Evolutionary conservation across 1,140 invertebrate genomes (phyloP).

Genomic region (Drosophila sulfurigaster): DNA sequence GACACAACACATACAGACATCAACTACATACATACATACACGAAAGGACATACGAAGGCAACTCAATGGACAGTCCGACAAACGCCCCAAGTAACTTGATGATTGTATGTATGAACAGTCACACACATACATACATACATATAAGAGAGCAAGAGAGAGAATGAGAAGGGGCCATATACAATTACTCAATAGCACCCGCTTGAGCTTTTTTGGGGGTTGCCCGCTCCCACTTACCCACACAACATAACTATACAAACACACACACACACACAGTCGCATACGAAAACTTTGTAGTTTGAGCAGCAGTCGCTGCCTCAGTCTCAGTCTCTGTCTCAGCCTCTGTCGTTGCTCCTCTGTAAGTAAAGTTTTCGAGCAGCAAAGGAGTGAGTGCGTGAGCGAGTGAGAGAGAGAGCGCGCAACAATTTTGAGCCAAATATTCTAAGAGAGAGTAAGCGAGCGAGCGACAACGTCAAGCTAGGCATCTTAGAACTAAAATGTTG

Average conservation of each 20-base stretch:
- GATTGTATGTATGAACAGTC: slow-evolving; percentile 60
- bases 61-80: slow-evolving; percentile 73
- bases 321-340: slow-evolving; percentile 20
- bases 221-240: slow-evolving; percentile 39
- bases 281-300: slow-evolving; percentile 64
- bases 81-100: slow-evolving; percentile 73
- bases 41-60: slow-evolving; percentile 77
- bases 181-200: slow-evolving; percentile 78
- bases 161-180: slow-evolving; percentile 57
- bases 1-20: slow-evolving; percentile 25
- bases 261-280: slow-evolving; percentile 40
- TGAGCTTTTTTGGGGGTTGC: slow-evolving; percentile 78
- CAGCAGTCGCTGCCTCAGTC: slow-evolving; percentile 32
- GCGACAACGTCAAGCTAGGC: slow-evolving; percentile 33
- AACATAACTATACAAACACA: slow-evolving; percentile 58
- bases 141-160: slow-evolving; percentile 19
- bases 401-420: slow-evolving; percentile 49
- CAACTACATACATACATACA: slow-evolving; percentile 12
- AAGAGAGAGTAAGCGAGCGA: slow-evolving; percentile 23
- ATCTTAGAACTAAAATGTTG: slow-evolving; percentile 79
- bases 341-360: slow-evolving; percentile 42
- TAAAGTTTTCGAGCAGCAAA: slow-evolving; percentile 53
- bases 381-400: slow-evolving; percentile 35
- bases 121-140: slow-evolving; percentile 1
- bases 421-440: slow-evolving; percentile 57